phyloP scores from a whole-genome alignment of 30 jellyfish, hydroid and myxozoan species.

The Morbakka virulenta region DNA sequence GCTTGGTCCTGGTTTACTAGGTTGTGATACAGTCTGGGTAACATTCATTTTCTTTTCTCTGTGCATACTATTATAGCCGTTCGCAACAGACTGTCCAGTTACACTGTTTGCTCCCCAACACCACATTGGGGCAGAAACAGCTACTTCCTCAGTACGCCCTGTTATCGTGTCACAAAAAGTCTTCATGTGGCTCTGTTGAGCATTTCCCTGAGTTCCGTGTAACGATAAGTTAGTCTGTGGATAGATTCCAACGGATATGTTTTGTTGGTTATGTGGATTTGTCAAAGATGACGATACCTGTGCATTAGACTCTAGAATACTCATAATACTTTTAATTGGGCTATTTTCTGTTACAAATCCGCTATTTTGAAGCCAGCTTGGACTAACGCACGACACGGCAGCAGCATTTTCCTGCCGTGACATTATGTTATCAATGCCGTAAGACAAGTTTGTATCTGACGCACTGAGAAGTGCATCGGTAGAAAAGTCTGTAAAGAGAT shows the following conservation, averaged over 20 bases:
- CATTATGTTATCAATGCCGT: conserved; percentile 87
- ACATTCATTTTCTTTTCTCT: conserved; percentile 5
- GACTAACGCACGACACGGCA: conserved; percentile 61
- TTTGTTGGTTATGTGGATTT: background rate
- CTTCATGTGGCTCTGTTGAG: background rate
- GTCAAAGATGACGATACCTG: background rate
- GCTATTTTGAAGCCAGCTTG: conserved; percentile 61
- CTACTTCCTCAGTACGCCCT: background rate
- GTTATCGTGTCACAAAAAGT: background rate
- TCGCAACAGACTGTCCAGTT: background rate
- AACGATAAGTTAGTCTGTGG: background rate
- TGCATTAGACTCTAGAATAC: conserved; percentile 30
- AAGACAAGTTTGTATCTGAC: conserved; percentile 70
- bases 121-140: background rate
- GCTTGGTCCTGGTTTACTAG: conserved; percentile 67
- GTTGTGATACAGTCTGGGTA: conserved; percentile 6
- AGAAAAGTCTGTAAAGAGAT: conserved; percentile 79
- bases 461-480: conserved; percentile 74
- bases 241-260: background rate
- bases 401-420: conserved; percentile 54
- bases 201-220: background rate
- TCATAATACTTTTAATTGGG: conserved; percentile 85
- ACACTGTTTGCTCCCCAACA: background rate
- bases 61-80: background rate
- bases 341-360: conserved; percentile 71